These are phyloP conservation scores for Malurus leucopterus DNA, from an alignment of 2,797 vertebrate species.

Conservation along the genomic window DNA sequence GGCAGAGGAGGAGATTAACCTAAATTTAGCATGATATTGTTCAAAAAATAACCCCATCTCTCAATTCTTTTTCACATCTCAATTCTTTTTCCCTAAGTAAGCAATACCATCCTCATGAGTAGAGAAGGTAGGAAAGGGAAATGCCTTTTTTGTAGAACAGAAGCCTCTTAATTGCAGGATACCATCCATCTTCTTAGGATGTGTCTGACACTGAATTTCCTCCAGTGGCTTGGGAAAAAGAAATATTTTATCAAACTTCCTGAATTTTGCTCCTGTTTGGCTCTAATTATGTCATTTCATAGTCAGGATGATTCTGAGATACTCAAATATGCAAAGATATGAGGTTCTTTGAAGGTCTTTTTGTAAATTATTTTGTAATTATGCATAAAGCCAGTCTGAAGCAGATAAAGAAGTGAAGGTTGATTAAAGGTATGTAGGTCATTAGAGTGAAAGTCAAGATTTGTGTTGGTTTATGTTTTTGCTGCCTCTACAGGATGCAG, in stretches of 20 bases:
- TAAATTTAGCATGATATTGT: not conserved
- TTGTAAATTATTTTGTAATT: not conserved
- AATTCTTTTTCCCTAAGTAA: not conserved
- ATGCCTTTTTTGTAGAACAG: not conserved
- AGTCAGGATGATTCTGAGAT: not conserved
- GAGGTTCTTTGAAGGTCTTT: not conserved
- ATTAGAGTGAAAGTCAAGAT: not conserved
- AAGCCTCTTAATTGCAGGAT: conserved; percentile 23
- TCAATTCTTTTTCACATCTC: not conserved
- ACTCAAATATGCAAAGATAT: not conserved
- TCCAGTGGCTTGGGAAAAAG: conserved; percentile 10
- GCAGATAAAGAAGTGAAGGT: not conserved
- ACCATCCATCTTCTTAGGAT: conserved; percentile 39
- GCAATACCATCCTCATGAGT: not conserved
- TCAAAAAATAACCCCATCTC: conserved; percentile 10
- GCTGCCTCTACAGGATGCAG: not conserved
- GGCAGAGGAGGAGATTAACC: not conserved
- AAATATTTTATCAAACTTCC: conserved; percentile 8
- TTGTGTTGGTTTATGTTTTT: not conserved
- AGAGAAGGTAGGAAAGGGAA: conserved; percentile 29
- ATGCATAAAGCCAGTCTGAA: not conserved
- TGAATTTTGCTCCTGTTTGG: not conserved
- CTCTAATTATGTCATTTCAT: not conserved
- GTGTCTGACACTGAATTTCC: conserved; percentile 37
- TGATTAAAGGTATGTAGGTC: not conserved